A percentile compares a stretch with the other conserved stretches of the same genome.
Conservation (phyloP, 2,113 vertebrate species). For the Peromyscus maniculatus region DNA sequence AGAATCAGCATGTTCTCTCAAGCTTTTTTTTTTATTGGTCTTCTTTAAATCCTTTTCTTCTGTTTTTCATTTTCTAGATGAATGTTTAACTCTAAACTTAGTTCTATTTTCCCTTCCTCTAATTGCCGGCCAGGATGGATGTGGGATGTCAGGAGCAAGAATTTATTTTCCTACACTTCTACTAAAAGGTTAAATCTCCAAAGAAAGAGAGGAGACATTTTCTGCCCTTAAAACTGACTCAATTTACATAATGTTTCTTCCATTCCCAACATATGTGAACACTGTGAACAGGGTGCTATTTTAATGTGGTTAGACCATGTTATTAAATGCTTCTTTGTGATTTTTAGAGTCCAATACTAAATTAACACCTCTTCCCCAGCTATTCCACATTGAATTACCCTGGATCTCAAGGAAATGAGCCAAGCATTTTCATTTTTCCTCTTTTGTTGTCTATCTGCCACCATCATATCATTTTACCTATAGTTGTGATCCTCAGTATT, state of each 20-base stretch:
- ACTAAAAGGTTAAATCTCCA: neutral
- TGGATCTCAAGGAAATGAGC: neutral
- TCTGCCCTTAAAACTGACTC: neutral
- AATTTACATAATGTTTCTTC: neutral
- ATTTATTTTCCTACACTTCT: neutral
- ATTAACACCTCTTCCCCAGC: neutral
- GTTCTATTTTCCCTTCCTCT: neutral
- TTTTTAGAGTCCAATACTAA: neutral
- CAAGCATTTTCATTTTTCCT: neutral
- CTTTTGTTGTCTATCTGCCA: neutral
- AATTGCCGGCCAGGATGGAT: neutral
- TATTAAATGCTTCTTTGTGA: neutral
- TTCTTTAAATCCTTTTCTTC: neutral
- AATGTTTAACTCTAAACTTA: neutral
- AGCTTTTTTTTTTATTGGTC: neutral
- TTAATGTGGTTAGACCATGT: neutral
- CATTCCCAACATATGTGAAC: neutral
- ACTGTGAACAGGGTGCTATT: neutral
- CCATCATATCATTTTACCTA: neutral
- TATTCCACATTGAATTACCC: neutral
- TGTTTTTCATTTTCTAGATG: neutral
- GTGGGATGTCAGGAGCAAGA: neutral
- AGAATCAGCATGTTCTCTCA: neutral
- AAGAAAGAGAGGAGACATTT: neutral
- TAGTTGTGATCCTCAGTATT: neutral